phyloP scores from a whole-genome alignment of 2,113 vertebrate genomes.

The Ariopsis seemanni region DNA sequence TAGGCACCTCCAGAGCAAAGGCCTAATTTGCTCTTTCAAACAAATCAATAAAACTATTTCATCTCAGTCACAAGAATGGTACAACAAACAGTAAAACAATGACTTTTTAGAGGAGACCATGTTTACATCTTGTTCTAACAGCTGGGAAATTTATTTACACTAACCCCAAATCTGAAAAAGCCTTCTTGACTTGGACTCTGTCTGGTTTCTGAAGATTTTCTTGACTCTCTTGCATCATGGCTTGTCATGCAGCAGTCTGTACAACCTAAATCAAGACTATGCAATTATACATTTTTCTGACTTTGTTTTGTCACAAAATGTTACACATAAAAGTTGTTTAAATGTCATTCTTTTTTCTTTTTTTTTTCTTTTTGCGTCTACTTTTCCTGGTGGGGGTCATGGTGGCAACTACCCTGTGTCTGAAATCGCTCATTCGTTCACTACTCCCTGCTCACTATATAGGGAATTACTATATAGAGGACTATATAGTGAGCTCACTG shows the following conservation, averaged over 20 bases:
- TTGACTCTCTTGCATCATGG: neutral
- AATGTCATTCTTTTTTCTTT: too few relatives aligned
- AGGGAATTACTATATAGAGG: too few relatives aligned
- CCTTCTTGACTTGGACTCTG: neutral
- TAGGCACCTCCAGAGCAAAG: conserved; percentile 58
- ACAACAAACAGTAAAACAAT: conserved; percentile 68
- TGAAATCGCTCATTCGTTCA: too few relatives aligned
- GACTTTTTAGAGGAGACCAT: conserved; percentile 60
- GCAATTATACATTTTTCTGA: neutral
- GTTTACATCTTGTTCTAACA: conserved; percentile 50
- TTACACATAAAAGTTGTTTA: too few relatives aligned
- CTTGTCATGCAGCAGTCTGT: neutral
- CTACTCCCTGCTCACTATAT: too few relatives aligned
- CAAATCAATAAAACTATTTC: conserved; percentile 74
- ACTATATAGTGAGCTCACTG: too few relatives aligned
- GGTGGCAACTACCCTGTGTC: too few relatives aligned
- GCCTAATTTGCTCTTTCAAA: conserved; percentile 68
- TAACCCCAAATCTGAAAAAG: neutral
- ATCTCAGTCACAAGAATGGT: conserved; percentile 65
- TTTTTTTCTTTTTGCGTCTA: too few relatives aligned
- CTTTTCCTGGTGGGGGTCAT: too few relatives aligned
- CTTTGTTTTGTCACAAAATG: too few relatives aligned
- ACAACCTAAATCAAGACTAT: neutral
- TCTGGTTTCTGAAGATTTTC: neutral
- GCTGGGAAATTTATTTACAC: neutral